Conservation (phyloP, 1,140 invertebrate genomes). For the Sinella curviseta region DNA sequence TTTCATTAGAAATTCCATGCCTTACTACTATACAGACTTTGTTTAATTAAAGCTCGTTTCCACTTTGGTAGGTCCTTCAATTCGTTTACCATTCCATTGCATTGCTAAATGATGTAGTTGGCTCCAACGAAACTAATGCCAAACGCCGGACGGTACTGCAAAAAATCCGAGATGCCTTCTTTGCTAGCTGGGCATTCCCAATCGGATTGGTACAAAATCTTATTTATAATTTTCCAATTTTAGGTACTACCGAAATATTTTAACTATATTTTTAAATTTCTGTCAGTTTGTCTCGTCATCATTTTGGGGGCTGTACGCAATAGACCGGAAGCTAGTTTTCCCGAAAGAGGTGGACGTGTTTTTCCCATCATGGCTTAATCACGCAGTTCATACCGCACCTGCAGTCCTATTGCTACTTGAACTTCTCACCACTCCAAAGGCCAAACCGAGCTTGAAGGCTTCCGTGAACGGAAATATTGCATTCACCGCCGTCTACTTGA, state of each 20-base stretch:
- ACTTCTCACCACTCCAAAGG: slow-evolving; percentile 67
- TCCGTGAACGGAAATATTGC: slow-evolving; percentile 63
- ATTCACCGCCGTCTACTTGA: slow-evolving; percentile 70
- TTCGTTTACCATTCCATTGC: slow-evolving; percentile 71
- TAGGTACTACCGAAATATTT: too few species aligned
- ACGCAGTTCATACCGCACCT: slow-evolving; percentile 80
- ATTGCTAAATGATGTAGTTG: slow-evolving; percentile 68
- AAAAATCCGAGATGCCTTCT: slow-evolving; percentile 70
- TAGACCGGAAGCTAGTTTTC: slow-evolving; percentile 83
- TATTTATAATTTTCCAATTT: too few species aligned
- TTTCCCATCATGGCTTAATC: slow-evolving; percentile 84
- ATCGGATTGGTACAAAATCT: slow-evolving; percentile 68
- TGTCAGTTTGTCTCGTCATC: slow-evolving; percentile 81
- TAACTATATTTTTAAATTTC: too few species aligned
- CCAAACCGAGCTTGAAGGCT: slow-evolving; percentile 65
- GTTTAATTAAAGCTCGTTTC: slow-evolving; percentile 18
- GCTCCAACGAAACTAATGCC: slow-evolving; percentile 67
- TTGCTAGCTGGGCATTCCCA: slow-evolving; percentile 74
- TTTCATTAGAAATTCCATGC: neutral
- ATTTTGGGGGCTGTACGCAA: slow-evolving; percentile 81
- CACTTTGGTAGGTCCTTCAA: slow-evolving; percentile 68
- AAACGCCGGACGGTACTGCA: slow-evolving; percentile 68
- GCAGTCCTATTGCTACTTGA: slow-evolving; percentile 69
- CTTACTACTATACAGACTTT: neutral
- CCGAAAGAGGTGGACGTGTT: slow-evolving; percentile 74